Evolutionary conservation across 2,888 invertebrate genomes (phyloP), one percentile per base, ranked within the genome.

Genomic region (Eristalis tenax): DNA sequence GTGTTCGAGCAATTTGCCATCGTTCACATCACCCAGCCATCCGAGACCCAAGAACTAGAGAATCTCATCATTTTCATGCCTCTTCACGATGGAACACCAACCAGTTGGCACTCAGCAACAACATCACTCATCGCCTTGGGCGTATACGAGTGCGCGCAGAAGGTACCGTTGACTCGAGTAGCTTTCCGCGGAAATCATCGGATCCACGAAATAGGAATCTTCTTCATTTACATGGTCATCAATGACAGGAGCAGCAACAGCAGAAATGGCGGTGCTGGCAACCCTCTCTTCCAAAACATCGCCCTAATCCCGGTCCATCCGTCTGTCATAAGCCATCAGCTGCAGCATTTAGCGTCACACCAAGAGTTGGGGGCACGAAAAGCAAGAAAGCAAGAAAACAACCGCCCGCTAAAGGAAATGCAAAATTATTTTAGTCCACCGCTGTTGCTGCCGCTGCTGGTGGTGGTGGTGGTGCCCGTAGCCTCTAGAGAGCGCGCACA

Each of bases 331-430:
- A 87, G 76, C 79, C 87, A 83, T 87, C 87, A 87, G 87, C 79
- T 87, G 83, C 87, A 87, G 87, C 87, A 80, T 80, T 86, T 83
- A 83, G 83, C 86, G 70, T 79, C 78, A 79, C 86, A 86, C 86
- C 78, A 82, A 22, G 23, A 78, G 73, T 13, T 4, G 6, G 22
- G n/a, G 32, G 57, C 56, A 68, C 15, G 4, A 22, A 28, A n/a
- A 68, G 65, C n/a, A 13, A 43, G 26, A 26, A 40, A n/a, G n/a
- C n/a, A n/a, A n/a, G n/a, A n/a, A n/a, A n/a, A 73, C 43, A 65
- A 76, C 56, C 61, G 26, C 23, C 26, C 26, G 59, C 26, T 26
- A 77, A 77, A 82, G 85, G 77, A 82, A 86, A 78, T 82, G 77
- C 82, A 78, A 86, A 86, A 86, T 86, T 79, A 83, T 75, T 75